phyloP scores from a whole-genome alignment of 2,113 vertebrate genomes.

The Hypanus sabinus region DNA sequence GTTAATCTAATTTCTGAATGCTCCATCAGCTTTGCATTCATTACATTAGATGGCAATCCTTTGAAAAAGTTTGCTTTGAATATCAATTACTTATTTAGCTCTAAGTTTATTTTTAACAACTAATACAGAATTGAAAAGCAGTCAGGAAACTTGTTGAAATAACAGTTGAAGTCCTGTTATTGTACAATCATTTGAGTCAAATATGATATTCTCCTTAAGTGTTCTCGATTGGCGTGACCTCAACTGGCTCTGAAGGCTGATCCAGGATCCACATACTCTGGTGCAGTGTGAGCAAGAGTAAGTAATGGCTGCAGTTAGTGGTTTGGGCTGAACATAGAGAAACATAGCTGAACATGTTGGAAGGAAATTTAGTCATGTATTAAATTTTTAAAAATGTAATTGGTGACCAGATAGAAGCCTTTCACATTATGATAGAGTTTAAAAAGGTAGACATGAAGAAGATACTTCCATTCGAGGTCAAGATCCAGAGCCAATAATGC shows the following conservation, averaged over 20 bases:
- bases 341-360: background rate
- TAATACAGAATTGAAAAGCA: background rate
- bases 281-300: no score
- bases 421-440: background rate
- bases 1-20: conserved; percentile 9
- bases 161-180: background rate
- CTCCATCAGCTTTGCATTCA: background rate
- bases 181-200: no score
- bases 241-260: no score
- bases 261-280: no score
- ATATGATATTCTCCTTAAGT: no score
- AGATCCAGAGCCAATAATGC: background rate
- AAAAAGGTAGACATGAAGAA: background rate
- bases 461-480: background rate
- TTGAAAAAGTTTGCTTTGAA: background rate
- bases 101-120: background rate
- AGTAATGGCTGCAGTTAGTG: no score
- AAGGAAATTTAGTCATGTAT: no score
- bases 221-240: no score
- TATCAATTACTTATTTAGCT: background rate
- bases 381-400: background rate
- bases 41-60: background rate
- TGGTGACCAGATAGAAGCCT: background rate
- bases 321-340: no score
- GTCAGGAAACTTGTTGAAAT: background rate